phyloP scores from a whole-genome alignment of 1,140 invertebrate genomes.

The Temnothorax curvispinosus region DNA sequence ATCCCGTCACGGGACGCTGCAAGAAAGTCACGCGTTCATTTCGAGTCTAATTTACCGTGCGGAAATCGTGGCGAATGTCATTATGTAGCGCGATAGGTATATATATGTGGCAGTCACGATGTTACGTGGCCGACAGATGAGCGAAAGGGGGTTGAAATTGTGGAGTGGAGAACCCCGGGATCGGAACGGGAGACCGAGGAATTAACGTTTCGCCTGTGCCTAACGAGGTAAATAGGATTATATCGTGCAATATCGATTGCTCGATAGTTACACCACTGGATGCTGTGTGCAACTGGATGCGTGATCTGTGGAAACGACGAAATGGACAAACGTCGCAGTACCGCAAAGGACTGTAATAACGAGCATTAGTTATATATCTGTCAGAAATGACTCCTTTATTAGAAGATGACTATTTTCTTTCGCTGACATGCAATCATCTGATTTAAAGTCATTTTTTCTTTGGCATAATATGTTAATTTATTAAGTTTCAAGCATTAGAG shows the following conservation, averaged over 20 bases:
- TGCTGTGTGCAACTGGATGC: slow-evolving; percentile 30
- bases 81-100: slow-evolving; percentile 45
- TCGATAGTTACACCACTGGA: slow-evolving; percentile 28
- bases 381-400: neutral
- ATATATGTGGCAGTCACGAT: slow-evolving; percentile 60
- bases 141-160: neutral
- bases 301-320: slow-evolving; percentile 16
- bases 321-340: slow-evolving; percentile 7
- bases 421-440: neutral
- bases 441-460: neutral
- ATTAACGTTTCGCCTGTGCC: slow-evolving; percentile 67
- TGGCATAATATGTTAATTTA: neutral
- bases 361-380: neutral
- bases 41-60: slow-evolving; percentile 72
- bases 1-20: slow-evolving; percentile 22
- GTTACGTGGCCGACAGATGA: slow-evolving; percentile 64
- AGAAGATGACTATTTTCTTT: neutral
- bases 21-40: slow-evolving; percentile 76
- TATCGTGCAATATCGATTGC: slow-evolving; percentile 67
- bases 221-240: slow-evolving; percentile 75
- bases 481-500: neutral
- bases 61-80: slow-evolving; percentile 70
- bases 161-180: slow-evolving; percentile 25
- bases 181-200: slow-evolving; percentile 39
- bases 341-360: neutral